phyloP scores from a whole-genome alignment of 2,113 vertebrate species.

The Vireo altiloquus region DNA sequence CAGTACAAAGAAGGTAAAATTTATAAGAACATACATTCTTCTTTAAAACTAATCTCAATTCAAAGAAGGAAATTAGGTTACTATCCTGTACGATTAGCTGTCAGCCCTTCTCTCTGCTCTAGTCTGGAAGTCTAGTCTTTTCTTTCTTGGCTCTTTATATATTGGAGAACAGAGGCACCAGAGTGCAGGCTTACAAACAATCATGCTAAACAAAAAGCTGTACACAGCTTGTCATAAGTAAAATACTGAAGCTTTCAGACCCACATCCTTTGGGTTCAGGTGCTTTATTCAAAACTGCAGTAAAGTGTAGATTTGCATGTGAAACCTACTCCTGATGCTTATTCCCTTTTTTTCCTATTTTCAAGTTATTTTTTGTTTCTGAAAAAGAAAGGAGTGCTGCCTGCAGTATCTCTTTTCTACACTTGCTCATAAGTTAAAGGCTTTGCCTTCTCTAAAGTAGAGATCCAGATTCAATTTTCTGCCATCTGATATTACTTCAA shows the following conservation, averaged over 20 bases:
- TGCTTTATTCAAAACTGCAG: not conserved
- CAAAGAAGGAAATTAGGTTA: not conserved
- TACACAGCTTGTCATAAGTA: not conserved
- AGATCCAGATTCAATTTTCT: not conserved
- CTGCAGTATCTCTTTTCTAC: not conserved
- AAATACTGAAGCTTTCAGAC: not conserved
- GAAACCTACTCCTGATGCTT: not conserved
- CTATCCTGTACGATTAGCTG: not conserved
- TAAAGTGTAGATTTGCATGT: not conserved
- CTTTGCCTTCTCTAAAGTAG: not conserved
- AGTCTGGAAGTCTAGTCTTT: not conserved
- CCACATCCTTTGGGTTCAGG: not conserved
- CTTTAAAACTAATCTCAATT: not conserved
- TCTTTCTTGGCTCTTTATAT: not conserved
- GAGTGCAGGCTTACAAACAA: not conserved
- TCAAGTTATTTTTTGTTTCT: not conserved
- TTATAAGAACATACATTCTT: not conserved
- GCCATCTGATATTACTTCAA: not conserved
- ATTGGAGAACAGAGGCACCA: not conserved
- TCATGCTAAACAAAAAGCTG: not conserved
- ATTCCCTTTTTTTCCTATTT: not conserved
- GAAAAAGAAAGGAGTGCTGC: not conserved
- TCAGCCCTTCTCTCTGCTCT: not conserved
- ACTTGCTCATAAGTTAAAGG: rapidly evolving
- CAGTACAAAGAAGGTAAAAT: not conserved